Evolutionary conservation across 2,888 invertebrate genomes (phyloP).

Genomic region (Papilio protenor): DNA sequence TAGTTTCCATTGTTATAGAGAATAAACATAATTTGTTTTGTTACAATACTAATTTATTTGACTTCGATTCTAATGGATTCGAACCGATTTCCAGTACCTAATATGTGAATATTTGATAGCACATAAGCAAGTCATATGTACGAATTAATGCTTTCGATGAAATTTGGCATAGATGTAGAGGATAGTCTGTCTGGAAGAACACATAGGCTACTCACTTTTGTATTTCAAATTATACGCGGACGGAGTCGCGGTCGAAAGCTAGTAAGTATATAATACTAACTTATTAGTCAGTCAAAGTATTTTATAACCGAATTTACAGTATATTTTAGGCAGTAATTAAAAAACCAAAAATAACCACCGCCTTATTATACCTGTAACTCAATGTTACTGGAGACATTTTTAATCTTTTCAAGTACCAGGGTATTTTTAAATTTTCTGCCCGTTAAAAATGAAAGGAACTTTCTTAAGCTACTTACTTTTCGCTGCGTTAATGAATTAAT

Average conservation of each 20-base stretch:
- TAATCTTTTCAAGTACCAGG: slow-evolving; percentile 54
- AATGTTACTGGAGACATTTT: slow-evolving; percentile 47
- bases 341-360: too few species aligned
- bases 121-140: too few species aligned
- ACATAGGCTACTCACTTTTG: too few species aligned
- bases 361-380: not conserved
- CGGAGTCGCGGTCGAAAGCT: too few species aligned
- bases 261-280: too few species aligned
- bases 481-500: slow-evolving; percentile 42
- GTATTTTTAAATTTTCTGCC: slow-evolving; percentile 52
- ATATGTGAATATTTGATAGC: not conserved
- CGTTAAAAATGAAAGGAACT: slow-evolving; percentile 49
- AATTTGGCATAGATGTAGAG: too few species aligned
- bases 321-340: too few species aligned
- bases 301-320: too few species aligned
- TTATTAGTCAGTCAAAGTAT: too few species aligned
- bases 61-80: not conserved
- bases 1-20: not conserved
- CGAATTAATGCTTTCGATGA: too few species aligned
- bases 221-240: too few species aligned
- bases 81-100: not conserved
- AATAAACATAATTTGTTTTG: not conserved
- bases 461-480: slow-evolving; percentile 47
- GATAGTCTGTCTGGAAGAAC: too few species aligned
- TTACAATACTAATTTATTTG: not conserved